Conservation (phyloP, 2,113 vertebrate genomes). For the Anguilla japonica region DNA sequence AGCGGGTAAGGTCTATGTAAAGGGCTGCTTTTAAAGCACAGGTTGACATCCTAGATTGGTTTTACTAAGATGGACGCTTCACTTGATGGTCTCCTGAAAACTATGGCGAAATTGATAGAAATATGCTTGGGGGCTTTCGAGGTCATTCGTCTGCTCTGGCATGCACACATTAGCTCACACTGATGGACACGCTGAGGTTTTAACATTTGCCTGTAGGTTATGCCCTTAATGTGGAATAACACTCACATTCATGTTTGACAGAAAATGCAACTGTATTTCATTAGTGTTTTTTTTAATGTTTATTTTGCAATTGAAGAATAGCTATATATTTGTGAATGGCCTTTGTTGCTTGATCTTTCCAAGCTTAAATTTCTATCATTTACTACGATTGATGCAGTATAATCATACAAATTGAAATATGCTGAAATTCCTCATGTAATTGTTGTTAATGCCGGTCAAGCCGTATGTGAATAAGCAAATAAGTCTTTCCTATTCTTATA, state of each 20-base stretch:
- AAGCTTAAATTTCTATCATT: background rate
- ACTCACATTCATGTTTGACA: background rate
- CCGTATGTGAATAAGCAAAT: background rate
- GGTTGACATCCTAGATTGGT: background rate
- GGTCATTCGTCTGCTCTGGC: background rate
- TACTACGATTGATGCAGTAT: background rate
- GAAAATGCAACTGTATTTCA: background rate
- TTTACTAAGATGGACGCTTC: constrained; percentile 2
- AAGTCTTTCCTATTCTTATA: background rate
- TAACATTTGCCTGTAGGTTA: constrained; percentile 9
- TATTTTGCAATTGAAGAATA: background rate
- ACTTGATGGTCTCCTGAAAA: background rate
- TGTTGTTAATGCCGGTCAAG: background rate
- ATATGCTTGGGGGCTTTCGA: constrained; percentile 1
- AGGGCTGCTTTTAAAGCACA: constrained; percentile 9
- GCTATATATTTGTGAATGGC: background rate
- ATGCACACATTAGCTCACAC: background rate
- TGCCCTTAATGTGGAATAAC: background rate
- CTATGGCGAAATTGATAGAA: background rate
- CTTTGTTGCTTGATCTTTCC: background rate
- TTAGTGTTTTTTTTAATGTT: background rate
- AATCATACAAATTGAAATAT: background rate
- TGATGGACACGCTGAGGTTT: constrained; percentile 19
- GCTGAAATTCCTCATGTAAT: background rate
- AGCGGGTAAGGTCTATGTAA: background rate